phyloP scores from a whole-genome alignment of 2,113 vertebrate genomes.

The Silurus meridionalis region DNA sequence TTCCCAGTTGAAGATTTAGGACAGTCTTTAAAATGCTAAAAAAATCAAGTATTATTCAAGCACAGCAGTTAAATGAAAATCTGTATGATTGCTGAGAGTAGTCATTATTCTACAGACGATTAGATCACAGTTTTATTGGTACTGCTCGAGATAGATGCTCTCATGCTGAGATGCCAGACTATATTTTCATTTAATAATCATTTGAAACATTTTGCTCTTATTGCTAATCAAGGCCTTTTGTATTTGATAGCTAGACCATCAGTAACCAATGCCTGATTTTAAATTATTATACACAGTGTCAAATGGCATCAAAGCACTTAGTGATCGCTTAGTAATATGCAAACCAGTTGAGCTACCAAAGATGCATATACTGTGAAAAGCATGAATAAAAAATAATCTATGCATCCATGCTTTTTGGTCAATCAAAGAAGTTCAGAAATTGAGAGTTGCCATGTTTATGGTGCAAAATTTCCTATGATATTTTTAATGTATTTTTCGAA shows the following conservation, averaged over 20 bases:
- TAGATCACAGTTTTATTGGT: conserved; percentile 28
- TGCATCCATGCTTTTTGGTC: not conserved
- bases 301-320: not conserved
- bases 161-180: not conserved
- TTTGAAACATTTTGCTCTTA: conserved; percentile 32
- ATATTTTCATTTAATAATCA: not conserved
- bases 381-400: not conserved
- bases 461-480: not conserved
- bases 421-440: not conserved
- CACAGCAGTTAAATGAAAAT: conserved; percentile 12
- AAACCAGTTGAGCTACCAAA: not conserved
- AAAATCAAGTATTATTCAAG: conserved; percentile 14
- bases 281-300: not conserved
- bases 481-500: not conserved
- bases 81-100: not conserved
- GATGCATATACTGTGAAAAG: conserved; percentile 7
- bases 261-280: not conserved
- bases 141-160: not conserved
- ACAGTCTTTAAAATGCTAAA: conserved; percentile 27
- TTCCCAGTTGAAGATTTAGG: conserved; percentile 24
- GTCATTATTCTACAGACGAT: conserved; percentile 21
- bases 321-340: conserved; percentile 15
- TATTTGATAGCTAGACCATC: not conserved
- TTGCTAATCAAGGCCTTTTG: conserved; percentile 41
- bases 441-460: not conserved